phyloP scores from a whole-genome alignment of 2,888 invertebrate species.

The Nudaria mundana region DNA sequence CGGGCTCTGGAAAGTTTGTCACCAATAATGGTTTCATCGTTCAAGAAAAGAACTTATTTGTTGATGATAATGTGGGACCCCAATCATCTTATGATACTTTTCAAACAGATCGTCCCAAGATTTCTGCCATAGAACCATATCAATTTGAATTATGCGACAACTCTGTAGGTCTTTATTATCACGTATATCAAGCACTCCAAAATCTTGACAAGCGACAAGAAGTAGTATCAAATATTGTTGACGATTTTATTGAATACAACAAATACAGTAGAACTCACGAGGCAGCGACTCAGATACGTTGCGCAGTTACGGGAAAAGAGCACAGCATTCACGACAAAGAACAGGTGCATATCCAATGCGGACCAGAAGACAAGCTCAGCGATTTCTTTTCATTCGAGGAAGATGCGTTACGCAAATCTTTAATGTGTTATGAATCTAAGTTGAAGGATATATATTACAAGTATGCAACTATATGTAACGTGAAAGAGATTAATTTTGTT shows the following conservation, averaged over 20 bases:
- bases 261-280: slow-evolving; percentile 1
- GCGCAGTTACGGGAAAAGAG: slow-evolving; percentile 17
- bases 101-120: slow-evolving; percentile 16
- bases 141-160: slow-evolving; percentile 58
- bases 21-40: slow-evolving; percentile 80
- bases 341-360: slow-evolving; percentile 5
- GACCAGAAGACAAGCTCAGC: slow-evolving; percentile 25
- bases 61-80: slow-evolving; percentile 69
- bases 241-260: slow-evolving; percentile 55
- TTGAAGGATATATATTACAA: slow-evolving; percentile 74
- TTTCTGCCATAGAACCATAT: slow-evolving; percentile 34
- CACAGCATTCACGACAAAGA: slow-evolving; percentile 14
- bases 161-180: slow-evolving; percentile 66
- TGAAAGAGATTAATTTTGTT: slow-evolving; percentile 52
- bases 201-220: slow-evolving; percentile 56
- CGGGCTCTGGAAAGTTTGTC: slow-evolving; percentile 77
- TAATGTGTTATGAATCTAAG: slow-evolving; percentile 68
- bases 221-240: slow-evolving; percentile 46
- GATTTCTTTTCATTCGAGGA: slow-evolving; percentile 66
- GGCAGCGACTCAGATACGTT: background rate
- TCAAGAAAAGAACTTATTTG: slow-evolving; percentile 72
- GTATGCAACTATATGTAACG: slow-evolving; percentile 74
- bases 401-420: slow-evolving; percentile 62
- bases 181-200: slow-evolving; percentile 60
- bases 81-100: slow-evolving; percentile 20